These are phyloP conservation scores for Pelusios castaneus DNA, from an alignment of 2,113 vertebrate species.

Conservation along the genomic window DNA sequence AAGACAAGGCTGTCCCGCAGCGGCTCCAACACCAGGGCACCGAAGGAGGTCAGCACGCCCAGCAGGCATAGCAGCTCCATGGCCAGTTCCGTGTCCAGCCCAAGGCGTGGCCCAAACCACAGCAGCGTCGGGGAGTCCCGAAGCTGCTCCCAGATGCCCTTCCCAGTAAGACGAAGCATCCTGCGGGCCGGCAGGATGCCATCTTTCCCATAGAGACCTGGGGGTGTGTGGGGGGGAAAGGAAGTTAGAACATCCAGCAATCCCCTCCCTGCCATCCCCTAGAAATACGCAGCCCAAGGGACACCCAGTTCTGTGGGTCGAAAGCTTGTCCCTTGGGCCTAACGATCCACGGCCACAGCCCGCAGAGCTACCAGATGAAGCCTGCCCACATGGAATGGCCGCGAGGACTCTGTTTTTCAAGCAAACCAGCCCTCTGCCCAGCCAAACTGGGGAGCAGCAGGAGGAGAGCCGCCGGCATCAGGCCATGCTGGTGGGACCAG, in stretches of 20 bases:
- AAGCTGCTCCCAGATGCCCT: constrained; percentile 83
- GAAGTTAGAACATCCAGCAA: rapidly evolving
- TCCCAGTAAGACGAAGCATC: constrained; percentile 83
- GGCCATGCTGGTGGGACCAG: neutral
- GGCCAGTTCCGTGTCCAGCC: constrained; percentile 88
- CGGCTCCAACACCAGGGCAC: constrained; percentile 73
- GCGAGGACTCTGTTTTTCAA: neutral
- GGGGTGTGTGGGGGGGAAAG: neutral
- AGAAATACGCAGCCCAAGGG: neutral
- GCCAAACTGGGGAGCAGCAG: neutral
- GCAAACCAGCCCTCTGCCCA: neutral
- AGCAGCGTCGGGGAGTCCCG: constrained; percentile 86
- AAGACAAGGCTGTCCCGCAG: constrained; percentile 85
- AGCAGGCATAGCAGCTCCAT: constrained; percentile 91
- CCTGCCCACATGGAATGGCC: neutral
- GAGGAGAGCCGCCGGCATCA: neutral
- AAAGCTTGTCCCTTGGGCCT: neutral
- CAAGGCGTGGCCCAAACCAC: constrained; percentile 86
- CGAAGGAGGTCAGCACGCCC: constrained; percentile 78
- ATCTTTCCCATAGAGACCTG: constrained; percentile 91
- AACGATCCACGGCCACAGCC: neutral
- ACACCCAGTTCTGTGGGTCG: neutral
- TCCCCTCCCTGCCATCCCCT: rapidly evolving
- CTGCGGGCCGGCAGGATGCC: constrained; percentile 87
- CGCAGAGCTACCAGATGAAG: neutral